phyloP scores from a whole-genome alignment of 2,888 invertebrate genomes.

The Hoplodrina ambigua region DNA sequence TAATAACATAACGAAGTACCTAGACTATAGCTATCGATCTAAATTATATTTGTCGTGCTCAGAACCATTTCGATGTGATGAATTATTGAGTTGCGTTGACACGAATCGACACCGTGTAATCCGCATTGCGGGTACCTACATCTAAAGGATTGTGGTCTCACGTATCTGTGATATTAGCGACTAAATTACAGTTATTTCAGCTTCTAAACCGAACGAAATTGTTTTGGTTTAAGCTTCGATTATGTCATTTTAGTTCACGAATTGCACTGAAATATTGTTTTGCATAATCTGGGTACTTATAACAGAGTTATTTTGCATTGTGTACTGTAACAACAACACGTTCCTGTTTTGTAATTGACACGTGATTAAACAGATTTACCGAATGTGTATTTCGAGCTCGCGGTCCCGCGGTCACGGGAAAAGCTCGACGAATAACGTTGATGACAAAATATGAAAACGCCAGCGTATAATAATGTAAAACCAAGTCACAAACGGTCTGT shows the following conservation, averaged over 20 bases:
- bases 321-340: slow-evolving; percentile 7
- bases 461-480: slow-evolving; percentile 11
- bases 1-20: slow-evolving; percentile 33
- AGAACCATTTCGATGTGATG: slow-evolving; percentile 72
- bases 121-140: slow-evolving; percentile 69
- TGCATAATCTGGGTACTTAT: slow-evolving; percentile 10
- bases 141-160: slow-evolving; percentile 27
- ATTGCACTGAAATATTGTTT: slow-evolving; percentile 10
- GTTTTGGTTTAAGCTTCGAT: slow-evolving; percentile 1
- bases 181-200: slow-evolving; percentile 37
- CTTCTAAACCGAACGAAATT: slow-evolving; percentile 19
- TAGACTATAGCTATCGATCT: slow-evolving; percentile 57
- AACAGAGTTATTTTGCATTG: slow-evolving; percentile 9
- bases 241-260: slow-evolving; percentile 10
- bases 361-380: slow-evolving; percentile 30
- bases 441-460: slow-evolving; percentile 27
- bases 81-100: slow-evolving; percentile 80
- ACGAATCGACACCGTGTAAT: slow-evolving; percentile 63
- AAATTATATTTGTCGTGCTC: slow-evolving; percentile 70
- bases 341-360: slow-evolving; percentile 37
- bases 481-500: slow-evolving; percentile 2
- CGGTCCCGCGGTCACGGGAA: slow-evolving; percentile 20
- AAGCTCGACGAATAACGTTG: slow-evolving; percentile 28
- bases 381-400: slow-evolving; percentile 13
- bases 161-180: slow-evolving; percentile 21